phyloP scores from a whole-genome alignment of 92 coral and sea anemone species.

The Parazoanthus swiftii region DNA sequence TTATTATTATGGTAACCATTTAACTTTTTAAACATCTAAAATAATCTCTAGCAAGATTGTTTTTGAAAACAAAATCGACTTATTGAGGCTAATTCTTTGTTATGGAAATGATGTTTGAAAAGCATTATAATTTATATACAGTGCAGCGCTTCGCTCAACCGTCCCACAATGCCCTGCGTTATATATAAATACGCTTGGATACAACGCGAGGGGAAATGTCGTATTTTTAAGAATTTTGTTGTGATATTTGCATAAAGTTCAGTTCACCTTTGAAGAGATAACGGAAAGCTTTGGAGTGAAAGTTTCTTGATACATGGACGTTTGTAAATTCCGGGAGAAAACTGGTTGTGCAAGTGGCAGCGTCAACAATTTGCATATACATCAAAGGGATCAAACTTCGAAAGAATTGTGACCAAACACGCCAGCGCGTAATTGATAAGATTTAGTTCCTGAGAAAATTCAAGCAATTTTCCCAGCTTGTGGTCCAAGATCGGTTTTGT shows the following conservation, averaged over 20 bases:
- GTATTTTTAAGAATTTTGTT: neutral
- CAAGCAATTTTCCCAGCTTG: constrained; percentile 36
- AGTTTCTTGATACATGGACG: neutral
- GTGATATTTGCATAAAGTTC: neutral
- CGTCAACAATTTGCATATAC: constrained; percentile 37
- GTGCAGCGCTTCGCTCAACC: neutral
- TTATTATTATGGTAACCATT: neutral
- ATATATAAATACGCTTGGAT: neutral
- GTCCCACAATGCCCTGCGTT: constrained; percentile 37
- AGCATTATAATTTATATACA: neutral
- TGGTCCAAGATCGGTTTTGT: neutral
- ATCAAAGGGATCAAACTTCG: constrained; percentile 8
- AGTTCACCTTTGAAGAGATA: neutral
- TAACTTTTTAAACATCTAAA: neutral
- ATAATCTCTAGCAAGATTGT: neutral
- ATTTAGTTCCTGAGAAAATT: neutral
- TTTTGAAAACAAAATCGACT: neutral
- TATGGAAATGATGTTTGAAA: constrained; percentile 23
- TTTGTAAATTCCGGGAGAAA: constrained; percentile 33
- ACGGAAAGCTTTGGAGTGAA: neutral
- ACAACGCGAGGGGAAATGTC: neutral
- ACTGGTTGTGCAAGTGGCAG: constrained; percentile 12
- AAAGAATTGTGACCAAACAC: constrained; percentile 19
- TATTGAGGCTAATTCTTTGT: constrained; percentile 1
- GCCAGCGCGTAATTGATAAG: constrained; percentile 16